These are phyloP conservation scores for Aleiodes alternator DNA, from an alignment of 2,888 invertebrate genomes.

Conservation along the genomic window DNA sequence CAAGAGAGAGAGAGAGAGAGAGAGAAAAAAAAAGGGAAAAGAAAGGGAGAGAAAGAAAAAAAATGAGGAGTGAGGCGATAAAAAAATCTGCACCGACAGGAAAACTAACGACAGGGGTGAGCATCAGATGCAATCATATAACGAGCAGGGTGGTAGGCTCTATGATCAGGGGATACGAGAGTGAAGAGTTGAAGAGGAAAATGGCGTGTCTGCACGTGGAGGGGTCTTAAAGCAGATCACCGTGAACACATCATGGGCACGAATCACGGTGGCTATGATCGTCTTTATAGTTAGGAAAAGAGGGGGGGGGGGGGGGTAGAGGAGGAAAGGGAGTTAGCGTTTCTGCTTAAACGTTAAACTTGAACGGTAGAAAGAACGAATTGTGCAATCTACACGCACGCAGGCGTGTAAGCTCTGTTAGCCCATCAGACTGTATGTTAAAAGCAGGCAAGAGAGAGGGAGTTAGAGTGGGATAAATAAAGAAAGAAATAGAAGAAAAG, in stretches of 20 bases:
- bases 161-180: slow-evolving; percentile 8
- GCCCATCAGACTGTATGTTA: slow-evolving; percentile 17
- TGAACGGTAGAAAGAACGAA: slow-evolving; percentile 51
- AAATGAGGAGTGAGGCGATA: neutral
- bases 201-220: slow-evolving; percentile 28
- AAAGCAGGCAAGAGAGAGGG: slow-evolving; percentile 6
- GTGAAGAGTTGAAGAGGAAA: slow-evolving; percentile 24
- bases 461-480: neutral
- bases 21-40: neutral
- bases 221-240: slow-evolving; percentile 19
- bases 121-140: slow-evolving; percentile 28
- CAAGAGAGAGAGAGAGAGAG: neutral
- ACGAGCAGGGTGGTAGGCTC: slow-evolving; percentile 21
- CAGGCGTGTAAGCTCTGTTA: slow-evolving; percentile 52
- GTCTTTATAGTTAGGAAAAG: slow-evolving; percentile 33
- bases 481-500: slow-evolving; percentile 47
- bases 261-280: slow-evolving; percentile 41
- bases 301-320: slow-evolving; percentile 36
- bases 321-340: slow-evolving; percentile 51
- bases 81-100: slow-evolving; percentile 19
- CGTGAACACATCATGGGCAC: slow-evolving; percentile 41
- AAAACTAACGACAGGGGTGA: slow-evolving; percentile 37
- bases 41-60: neutral
- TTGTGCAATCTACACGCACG: slow-evolving; percentile 52
- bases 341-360: slow-evolving; percentile 37